These are phyloP conservation scores for Oxycera nigricornis DNA, from an alignment of 2,888 invertebrate species.

Conservation along the genomic window DNA sequence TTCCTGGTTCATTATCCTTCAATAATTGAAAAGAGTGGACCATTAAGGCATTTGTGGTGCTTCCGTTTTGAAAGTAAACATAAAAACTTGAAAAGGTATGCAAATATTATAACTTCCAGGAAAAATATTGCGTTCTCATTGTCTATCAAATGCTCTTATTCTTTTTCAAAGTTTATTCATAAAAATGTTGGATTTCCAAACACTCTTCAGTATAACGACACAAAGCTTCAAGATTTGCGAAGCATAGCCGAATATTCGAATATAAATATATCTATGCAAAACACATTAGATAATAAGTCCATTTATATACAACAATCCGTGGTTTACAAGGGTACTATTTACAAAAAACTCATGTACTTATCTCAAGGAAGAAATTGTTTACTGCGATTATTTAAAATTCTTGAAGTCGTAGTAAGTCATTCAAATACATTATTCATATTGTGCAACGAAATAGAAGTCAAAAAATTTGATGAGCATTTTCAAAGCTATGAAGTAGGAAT, in stretches of 20 bases:
- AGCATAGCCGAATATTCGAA: background rate
- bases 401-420: too few relatives aligned
- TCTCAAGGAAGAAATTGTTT: too few relatives aligned
- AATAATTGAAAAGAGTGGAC: background rate
- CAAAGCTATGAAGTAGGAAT: too few relatives aligned
- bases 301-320: too few relatives aligned
- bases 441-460: too few relatives aligned
- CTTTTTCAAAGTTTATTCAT: background rate
- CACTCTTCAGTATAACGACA: background rate
- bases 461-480: too few relatives aligned
- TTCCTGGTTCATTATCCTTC: background rate
- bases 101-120: background rate
- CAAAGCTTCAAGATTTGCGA: background rate
- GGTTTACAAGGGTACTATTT: too few relatives aligned
- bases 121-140: background rate
- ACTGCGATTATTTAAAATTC: too few relatives aligned
- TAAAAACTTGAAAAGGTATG: background rate
- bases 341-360: too few relatives aligned
- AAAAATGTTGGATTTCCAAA: background rate
- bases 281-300: background rate
- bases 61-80: constrained; percentile 8
- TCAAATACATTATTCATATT: too few relatives aligned
- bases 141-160: background rate
- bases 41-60: background rate
- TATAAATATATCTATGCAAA: background rate